A percentile compares a stretch with the other conserved stretches of the same genome.
These are phyloP conservation scores for Suricata suricatta DNA, from an alignment of 2,113 vertebrate genomes.

Conservation along the genomic window DNA sequence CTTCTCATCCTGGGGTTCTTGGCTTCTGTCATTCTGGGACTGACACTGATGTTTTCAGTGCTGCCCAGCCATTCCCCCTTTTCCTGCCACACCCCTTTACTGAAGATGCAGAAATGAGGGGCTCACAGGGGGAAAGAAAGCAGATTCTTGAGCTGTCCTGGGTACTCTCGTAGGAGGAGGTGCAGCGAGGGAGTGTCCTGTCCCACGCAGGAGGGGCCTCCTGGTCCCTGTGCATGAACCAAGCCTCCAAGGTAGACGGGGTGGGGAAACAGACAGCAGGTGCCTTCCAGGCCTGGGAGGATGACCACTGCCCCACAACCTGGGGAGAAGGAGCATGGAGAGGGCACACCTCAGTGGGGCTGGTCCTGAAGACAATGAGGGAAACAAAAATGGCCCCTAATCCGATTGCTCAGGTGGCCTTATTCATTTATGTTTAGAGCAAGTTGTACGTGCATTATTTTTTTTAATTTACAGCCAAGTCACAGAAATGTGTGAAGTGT, in stretches of 20 bases:
- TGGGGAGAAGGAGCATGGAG: fast-evolving
- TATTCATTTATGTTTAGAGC: neutral
- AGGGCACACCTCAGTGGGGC: neutral
- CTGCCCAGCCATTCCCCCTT: neutral
- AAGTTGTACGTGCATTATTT: neutral
- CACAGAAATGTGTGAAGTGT: neutral
- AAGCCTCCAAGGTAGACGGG: too few relatives aligned
- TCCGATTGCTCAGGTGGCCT: neutral
- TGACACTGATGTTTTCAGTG: neutral
- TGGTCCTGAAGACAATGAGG: neutral
- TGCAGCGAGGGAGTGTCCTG: neutral
- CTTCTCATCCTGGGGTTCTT: neutral
- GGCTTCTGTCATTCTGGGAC: neutral
- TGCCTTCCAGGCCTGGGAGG: fast-evolving
- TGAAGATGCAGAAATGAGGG: neutral
- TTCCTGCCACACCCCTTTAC: neutral
- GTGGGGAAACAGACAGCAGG: too few relatives aligned
- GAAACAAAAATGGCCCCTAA: neutral
- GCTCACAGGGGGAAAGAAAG: fast-evolving
- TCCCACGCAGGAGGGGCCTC: neutral
- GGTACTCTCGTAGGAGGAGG: fast-evolving
- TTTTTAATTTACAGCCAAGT: neutral
- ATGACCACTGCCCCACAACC: neutral
- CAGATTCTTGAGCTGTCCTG: neutral
- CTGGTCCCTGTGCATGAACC: neutral